Base-by-base conservation (phyloP, 1,140 invertebrate genomes). In the Heterodera schachtii region DNA sequence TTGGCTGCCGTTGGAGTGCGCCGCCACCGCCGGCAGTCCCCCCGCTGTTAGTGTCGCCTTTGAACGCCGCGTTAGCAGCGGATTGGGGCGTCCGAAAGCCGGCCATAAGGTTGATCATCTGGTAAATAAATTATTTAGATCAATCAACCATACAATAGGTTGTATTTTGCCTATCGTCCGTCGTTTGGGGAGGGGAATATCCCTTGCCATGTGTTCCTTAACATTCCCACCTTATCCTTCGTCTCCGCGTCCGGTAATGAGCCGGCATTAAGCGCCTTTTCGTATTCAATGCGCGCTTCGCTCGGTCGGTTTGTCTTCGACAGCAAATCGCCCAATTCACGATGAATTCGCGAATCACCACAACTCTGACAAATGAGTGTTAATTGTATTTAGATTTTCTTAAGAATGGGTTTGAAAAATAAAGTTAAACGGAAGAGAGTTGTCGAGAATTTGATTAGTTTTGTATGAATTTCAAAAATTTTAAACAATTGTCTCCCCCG, bases 31-130 rank as follows among this genome's bases (percentile, higher is more conserved):
- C 46, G 43, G 31, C 44, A 4, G 74, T 52, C 16, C 31, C 64
- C 3, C 11, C 16, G 44, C 31, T 44, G 11, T 74, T 74, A 5
- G 74, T 60, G 64, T 13, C 64, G 69, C 6, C 49, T 6, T 52
- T 52, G 47, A 78, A 78, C 11, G 76, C 60, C 43, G 60, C 60
- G 47, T 78, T 78, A 21, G 43, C 7, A 43, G 69, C 57, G 21
- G n/a, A 69, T 41, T 78, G 76, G 9, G 76, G 76, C 21, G 76
- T 78, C 21, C 64, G 64, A 8, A 77, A 52, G 11, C 57, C 76
- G 31, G 49, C 76, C 76, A 78, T 78, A 11, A 78, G 76, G 46
- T 66, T 70, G 11, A 78, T 78, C 76, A 78, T 78, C 76, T 69
- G 75, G 75, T n/a, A 2, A 77, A 31, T 31, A 31, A 0, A 31